Conservation (phyloP, 1,140 invertebrate species). For the Asbolus verrucosus region DNA sequence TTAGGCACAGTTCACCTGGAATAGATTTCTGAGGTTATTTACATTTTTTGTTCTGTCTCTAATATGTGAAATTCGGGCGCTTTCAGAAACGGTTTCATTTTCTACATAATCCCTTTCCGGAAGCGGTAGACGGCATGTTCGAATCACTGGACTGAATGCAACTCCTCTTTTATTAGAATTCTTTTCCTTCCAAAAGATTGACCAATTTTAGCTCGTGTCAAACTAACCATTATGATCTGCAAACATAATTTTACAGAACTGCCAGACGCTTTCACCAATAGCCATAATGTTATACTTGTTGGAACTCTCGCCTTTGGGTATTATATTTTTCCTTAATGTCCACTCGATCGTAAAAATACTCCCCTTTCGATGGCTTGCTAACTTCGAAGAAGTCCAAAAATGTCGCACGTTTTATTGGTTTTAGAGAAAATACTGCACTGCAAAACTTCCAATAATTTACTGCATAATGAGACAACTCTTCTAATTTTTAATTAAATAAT, state of each 20-base stretch:
- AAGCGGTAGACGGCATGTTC: constrained; percentile 32
- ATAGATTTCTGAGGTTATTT: not conserved
- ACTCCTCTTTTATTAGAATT: constrained; percentile 58
- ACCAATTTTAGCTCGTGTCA: constrained; percentile 57
- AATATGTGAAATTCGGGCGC: not conserved
- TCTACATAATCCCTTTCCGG: constrained; percentile 39
- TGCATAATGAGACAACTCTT: too few species aligned
- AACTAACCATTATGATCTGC: constrained; percentile 60
- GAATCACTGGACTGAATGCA: constrained; percentile 52
- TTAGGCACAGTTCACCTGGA: not conserved
- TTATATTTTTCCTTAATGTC: constrained; percentile 18
- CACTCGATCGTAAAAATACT: not conserved
- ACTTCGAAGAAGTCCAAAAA: not conserved
- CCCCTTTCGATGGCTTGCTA: not conserved
- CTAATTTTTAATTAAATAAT: too few species aligned
- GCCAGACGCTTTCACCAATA: constrained; percentile 45
- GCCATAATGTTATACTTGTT: constrained; percentile 36
- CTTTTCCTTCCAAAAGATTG: constrained; percentile 59
- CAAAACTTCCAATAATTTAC: too few species aligned
- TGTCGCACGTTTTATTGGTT: too few species aligned
- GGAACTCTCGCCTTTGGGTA: constrained; percentile 11
- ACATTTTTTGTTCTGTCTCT: not conserved
- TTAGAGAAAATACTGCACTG: too few species aligned
- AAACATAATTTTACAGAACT: constrained; percentile 57
- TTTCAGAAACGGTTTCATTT: constrained; percentile 36